Evolutionary conservation across 1,140 invertebrate genomes (phyloP), one percentile per base, ranked within the genome.

Genomic region (Calycopis cecrops): DNA sequence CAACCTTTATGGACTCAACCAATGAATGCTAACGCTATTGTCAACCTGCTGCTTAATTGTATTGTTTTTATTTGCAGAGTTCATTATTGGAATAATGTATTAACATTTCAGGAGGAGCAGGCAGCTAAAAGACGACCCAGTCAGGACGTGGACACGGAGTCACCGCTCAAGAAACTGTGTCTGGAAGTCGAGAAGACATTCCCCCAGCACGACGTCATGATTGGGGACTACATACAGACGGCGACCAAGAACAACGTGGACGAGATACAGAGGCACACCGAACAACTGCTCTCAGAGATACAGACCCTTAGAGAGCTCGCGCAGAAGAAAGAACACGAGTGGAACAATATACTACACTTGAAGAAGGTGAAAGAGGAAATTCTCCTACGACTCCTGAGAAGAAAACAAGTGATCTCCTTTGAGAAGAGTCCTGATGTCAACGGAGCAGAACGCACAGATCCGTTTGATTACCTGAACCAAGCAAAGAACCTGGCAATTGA

Each of bases 321-420:
- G 1, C 90, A 91, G 63, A 91, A 92, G 67, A 95, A 95, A 76
- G 94, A 95, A 87, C 90, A 92, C 59, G 94, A 96, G 79, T 95
- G 94, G 94, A 95, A 95, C 68, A 92, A 93, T 47, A 92, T 96
- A 28, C 70, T 95, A 7, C 91, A 93, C 69, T 84, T 94, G 61
- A 93, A 93, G 69, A 95, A 95, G 72, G 87, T 95, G 0, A 95
- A 95, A 83, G 94, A 96, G 73, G 93, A 95, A 71, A 91, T 94
- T 11, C 86, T 94, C 50, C 77, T 93, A 11, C 79, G 93, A 54
- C 80, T 95, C 3, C 83, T 93, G 56, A 89, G 94, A 50, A 90
- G 91, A 57, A 90, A 91, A 65, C 91, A 93, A 65, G 88, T 93
- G 6, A 68, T 91, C 59, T 77, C 80, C 0, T 87, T 82, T 37